Base-by-base conservation (phyloP, 2,888 invertebrate genomes). In the Campoletis raptor region DNA sequence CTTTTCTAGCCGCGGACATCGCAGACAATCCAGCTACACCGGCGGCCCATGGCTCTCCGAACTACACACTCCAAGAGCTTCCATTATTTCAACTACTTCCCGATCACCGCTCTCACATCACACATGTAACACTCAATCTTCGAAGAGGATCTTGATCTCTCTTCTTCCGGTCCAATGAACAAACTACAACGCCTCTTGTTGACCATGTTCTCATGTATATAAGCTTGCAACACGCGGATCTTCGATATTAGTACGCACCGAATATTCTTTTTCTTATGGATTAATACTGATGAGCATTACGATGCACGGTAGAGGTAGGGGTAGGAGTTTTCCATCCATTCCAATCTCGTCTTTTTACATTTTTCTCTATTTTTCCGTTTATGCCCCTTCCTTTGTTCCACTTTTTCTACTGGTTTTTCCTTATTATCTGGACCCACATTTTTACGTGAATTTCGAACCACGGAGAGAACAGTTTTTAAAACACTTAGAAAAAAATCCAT, bases 41-140 rank as follows among this genome's bases (percentile, higher is more conserved):
- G 96, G 95, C 5, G 95, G 95, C 8, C 95, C 95, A 0, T 96
- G 95, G 95, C 95, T 95, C 93, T 95, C 95, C 70, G 95, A 94
- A 72, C 92, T 95, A 81, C 93, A 95, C 72, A 96, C 96, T 69
- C 96, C 96, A 74, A 95, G 97, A 88, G 97, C 97, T 90, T 98
- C 98, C 85, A 95, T 97, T 93, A 96, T 97, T 93, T 97, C 97
- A 89, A 96, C 96, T 92, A 96, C 97, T 89, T 97, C 97, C 88
- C 96, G 97, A 92, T 97, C 97, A 90, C 96, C 96, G 82, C 95
- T 95, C 92, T 98, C 98, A 90, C 98, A 98, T 96, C 98, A 98
- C 94, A 98, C 98, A 96, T 98, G 98, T 98, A 98, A 97, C 61
- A 78, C 37, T 21, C n/a, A 21, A 37, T 40, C 9, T 24, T 73